phyloP scores from a whole-genome alignment of 2,888 invertebrate genomes.

The Leuctra nigra region DNA sequence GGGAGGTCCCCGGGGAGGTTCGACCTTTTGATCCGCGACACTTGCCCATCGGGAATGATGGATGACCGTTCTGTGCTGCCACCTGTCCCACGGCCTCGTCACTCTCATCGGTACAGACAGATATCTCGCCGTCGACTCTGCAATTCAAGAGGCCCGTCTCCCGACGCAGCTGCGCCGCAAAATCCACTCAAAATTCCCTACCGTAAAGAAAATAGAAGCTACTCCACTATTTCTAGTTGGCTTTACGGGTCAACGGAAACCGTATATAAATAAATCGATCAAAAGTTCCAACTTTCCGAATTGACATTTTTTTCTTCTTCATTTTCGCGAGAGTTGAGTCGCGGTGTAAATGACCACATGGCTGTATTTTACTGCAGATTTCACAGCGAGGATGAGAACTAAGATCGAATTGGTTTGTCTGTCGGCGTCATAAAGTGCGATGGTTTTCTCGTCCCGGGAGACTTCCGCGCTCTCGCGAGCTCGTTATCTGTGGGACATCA shows the following conservation, averaged over 20 bases:
- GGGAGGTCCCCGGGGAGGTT: neutral
- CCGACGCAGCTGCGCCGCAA: constrained; percentile 8
- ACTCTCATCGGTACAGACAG: constrained; percentile 4
- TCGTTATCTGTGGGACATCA: too few species aligned
- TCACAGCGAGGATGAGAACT: constrained; percentile 1
- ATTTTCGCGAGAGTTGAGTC: too few species aligned
- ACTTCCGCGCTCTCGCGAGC: too few species aligned
- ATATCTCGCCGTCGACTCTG: neutral
- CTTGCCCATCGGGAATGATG: constrained; percentile 12
- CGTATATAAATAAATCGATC: neutral
- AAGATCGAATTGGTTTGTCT: constrained; percentile 6
- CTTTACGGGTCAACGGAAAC: neutral
- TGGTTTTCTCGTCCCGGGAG: too few species aligned
- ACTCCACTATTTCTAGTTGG: too few species aligned
- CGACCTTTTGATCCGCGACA: constrained; percentile 15
- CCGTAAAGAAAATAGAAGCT: too few species aligned
- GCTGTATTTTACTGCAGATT: neutral
- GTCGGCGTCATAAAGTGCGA: constrained; percentile 3
- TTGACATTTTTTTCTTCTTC: too few species aligned
- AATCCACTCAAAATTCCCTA: constrained; percentile 5
- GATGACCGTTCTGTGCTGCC: constrained; percentile 12
- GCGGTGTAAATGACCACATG: neutral
- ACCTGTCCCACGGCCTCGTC: constrained; percentile 14
- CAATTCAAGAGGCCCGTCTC: constrained; percentile 1
- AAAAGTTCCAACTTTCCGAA: too few species aligned